Evolutionary conservation across 2,797 vertebrate genomes (phyloP), one percentile per base, ranked within the genome.

Genomic region (Sciaenops ocellatus): DNA sequence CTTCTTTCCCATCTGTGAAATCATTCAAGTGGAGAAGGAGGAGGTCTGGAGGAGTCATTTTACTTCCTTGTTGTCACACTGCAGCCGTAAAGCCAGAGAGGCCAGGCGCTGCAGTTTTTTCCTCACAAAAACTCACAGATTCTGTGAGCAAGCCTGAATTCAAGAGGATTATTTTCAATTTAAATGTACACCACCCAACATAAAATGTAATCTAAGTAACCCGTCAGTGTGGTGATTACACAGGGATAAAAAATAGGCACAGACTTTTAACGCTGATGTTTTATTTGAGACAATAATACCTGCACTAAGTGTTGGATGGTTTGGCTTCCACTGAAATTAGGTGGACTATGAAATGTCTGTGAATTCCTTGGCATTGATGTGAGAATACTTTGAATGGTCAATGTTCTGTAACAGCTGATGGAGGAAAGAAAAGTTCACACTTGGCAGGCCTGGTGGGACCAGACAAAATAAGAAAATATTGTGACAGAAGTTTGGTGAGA

Each of bases 21-120:
- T 78, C 80, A 87, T 80, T 94, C 81, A 90, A 63, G 80, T 71
- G 85, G 34, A 38, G 34, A 8, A 0, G 28, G 86, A 87, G 86
- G 85, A 83, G 85, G 83, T 89, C 90, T 93, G 88, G 75, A 71
- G 82, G 87, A 92, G 77, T 88, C 77, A 11, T 90, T 87, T 91
- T 84, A 86, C 83, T 75, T 92, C 85, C 85, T 87, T 77, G 83
- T 89, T 85, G 82, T 87, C 85, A 76, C 54, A 55, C 70, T 89
- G 78, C 76, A 70, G 76, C 75, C 28, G 1, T 80, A 71, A 85
- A 83, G 67, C 60, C 51, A 47, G 38, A 65, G 54, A 81, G 73
- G 41, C 79, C 62, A 60, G 62, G 54, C 60, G 2, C 52, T 59
- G 63, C 56, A 64, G 4, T 57, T 52, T 34, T 52, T 52, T n/a